Conservation (phyloP, 1,140 invertebrate species). For the Brachionus asplanchnoidis region DNA sequence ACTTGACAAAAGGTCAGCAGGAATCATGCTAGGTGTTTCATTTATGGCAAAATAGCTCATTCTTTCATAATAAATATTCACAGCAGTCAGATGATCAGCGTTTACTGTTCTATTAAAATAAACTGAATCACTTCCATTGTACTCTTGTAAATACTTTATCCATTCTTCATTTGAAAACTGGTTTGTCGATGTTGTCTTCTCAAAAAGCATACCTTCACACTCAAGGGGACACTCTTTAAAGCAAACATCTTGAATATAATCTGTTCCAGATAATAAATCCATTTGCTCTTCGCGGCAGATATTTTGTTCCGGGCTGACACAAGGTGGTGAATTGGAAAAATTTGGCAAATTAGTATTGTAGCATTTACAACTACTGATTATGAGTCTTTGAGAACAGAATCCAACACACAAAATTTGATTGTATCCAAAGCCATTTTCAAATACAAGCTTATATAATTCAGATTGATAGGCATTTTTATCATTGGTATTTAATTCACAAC, state of each 20-base stretch:
- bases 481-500: background rate
- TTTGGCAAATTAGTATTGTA: background rate
- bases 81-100: background rate
- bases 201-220: background rate
- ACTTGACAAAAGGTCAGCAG: background rate
- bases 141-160: background rate
- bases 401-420: background rate
- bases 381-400: background rate
- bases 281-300: background rate
- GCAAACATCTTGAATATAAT: background rate
- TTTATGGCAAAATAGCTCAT: background rate
- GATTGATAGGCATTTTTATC: background rate
- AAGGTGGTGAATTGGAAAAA: background rate
- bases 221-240: background rate
- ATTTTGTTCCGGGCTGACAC: background rate
- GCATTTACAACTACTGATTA: background rate
- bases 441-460: background rate
- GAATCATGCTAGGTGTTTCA: background rate
- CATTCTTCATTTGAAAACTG: background rate
- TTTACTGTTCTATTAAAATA: background rate
- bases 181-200: background rate
- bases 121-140: background rate
- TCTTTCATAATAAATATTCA: constrained; percentile 4
- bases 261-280: background rate
- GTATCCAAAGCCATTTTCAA: background rate